A percentile compares a stretch with the other conserved stretches of the same genome.
Conservation (phyloP, 2,888 invertebrate species). For the Steinernema carpocapsae region DNA sequence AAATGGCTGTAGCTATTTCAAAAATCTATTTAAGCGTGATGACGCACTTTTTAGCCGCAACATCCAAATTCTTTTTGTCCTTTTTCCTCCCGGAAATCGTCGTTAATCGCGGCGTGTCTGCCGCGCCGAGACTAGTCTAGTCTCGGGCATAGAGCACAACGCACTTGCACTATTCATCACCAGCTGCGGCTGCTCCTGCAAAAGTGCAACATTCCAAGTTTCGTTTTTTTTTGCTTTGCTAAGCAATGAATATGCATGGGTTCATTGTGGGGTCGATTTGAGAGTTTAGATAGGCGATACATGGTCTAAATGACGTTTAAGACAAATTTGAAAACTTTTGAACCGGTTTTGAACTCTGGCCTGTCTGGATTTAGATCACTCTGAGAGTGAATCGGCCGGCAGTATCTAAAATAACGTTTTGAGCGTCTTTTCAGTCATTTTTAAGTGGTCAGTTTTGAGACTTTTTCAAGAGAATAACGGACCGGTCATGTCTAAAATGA, state of each 20-base stretch:
- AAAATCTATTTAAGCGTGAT: neutral
- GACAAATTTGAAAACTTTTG: neutral
- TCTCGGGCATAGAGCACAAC: neutral
- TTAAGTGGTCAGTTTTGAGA: too few species aligned
- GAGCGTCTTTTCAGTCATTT: too few species aligned
- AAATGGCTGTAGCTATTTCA: too few species aligned
- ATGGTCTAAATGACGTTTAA: neutral
- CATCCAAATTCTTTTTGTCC: neutral
- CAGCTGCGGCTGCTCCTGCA: neutral
- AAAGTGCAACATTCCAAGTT: conserved; percentile 3
- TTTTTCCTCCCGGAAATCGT: conserved; percentile 18
- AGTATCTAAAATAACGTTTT: too few species aligned
- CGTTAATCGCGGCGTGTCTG: conserved; percentile 7
- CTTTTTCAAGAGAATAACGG: too few species aligned
- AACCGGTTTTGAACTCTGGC: too few species aligned
- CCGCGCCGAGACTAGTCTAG: neutral
- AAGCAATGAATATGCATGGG: conserved; percentile 5
- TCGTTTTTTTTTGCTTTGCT: neutral
- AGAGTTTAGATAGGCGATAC: too few species aligned
- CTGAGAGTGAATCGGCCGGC: too few species aligned
- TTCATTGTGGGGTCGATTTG: too few species aligned
- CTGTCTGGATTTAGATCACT: too few species aligned
- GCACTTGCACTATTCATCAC: conserved; percentile 25
- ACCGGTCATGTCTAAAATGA: too few species aligned
- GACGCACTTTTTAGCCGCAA: neutral